Percentiles rank a stretch among this genome's conserved stretches.
Evolutionary conservation across 1,140 invertebrate genomes (phyloP).

Genomic region (Diachasmimorpha longicaudata): DNA sequence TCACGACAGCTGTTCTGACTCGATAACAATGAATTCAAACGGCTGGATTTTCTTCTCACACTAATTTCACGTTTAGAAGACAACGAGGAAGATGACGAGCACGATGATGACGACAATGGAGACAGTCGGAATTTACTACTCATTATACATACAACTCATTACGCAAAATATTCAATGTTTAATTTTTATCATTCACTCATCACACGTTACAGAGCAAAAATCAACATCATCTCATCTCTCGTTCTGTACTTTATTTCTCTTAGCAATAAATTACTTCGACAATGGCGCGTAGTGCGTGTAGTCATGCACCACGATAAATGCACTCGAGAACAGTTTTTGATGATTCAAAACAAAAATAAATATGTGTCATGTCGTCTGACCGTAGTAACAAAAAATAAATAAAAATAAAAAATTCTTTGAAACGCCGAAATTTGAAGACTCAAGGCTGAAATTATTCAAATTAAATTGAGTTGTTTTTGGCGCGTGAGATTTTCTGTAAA

Average conservation of each 20-base stretch:
- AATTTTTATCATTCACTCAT: neutral
- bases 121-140: constrained; percentile 22
- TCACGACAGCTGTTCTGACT: constrained; percentile 26
- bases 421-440: neutral
- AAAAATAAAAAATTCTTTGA: neutral
- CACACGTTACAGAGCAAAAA: neutral
- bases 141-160: constrained; percentile 21
- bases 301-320: neutral
- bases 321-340: neutral
- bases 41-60: constrained; percentile 36
- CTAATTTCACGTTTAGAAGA: constrained; percentile 27
- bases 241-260: too few species aligned
- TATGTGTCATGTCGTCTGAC: too few species aligned
- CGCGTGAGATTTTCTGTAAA: neutral
- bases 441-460: neutral
- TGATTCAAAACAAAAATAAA: neutral
- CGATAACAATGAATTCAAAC: constrained; percentile 32
- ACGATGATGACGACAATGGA: constrained; percentile 12
- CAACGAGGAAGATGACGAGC: neutral
- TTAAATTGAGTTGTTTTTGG: neutral
- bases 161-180: neutral
- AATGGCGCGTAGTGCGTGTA: neutral
- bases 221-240: neutral
- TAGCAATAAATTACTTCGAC: neutral
- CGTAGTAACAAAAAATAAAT: neutral